A percentile compares a stretch with the other conserved stretches of the same genome.
Evolutionary conservation across 2,797 vertebrate genomes (phyloP).

Genomic region (Macrochelys suwanniensis): DNA sequence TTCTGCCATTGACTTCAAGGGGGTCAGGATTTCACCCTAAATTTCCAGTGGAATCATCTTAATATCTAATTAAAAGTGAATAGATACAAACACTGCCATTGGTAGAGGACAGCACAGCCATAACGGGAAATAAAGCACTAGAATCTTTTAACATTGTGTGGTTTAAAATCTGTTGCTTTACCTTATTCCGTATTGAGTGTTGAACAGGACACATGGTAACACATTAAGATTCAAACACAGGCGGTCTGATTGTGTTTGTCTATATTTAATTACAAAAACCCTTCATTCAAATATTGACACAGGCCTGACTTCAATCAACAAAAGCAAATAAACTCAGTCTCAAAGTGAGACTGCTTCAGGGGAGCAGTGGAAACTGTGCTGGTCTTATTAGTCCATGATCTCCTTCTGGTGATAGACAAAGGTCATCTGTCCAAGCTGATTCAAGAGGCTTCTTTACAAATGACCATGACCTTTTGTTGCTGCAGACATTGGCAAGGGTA

Average conservation of each 20-base stretch:
- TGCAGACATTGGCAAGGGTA: conserved; percentile 34
- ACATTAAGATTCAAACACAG: neutral
- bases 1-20: conserved; percentile 13
- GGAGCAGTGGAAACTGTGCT: conserved; percentile 42
- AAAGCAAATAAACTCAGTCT: conserved; percentile 11
- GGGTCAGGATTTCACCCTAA: neutral
- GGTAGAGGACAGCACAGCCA: neutral
- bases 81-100: neutral
- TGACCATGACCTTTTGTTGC: conserved; percentile 36
- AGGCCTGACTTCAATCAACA: neutral
- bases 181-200: neutral
- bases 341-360: conserved; percentile 7
- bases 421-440: conserved; percentile 47
- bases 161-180: neutral
- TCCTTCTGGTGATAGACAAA: conserved; percentile 56
- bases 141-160: neutral
- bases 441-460: neutral
- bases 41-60: conserved; percentile 23
- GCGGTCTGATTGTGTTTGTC: neutral
- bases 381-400: conserved; percentile 59
- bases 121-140: neutral
- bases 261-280: neutral
- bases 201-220: neutral
- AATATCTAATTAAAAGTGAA: neutral
- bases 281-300: neutral